Conservation (phyloP, 1,140 invertebrate species). For the Schlechtendalia chinensis region DNA sequence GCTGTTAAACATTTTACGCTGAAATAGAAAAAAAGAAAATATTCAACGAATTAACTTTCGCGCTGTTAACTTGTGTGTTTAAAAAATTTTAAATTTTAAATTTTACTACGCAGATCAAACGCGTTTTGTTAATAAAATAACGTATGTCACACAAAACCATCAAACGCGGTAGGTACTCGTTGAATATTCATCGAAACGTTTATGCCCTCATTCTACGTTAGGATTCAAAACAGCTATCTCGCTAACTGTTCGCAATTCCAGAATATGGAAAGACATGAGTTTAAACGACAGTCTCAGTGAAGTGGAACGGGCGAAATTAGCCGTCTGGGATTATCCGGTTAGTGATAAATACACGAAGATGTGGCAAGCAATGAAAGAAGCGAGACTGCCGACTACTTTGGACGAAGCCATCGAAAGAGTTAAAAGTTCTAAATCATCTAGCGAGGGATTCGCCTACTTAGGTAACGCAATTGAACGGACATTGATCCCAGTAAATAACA, state of each 20-base stretch:
- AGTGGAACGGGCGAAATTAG: conserved; percentile 85
- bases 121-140: too few species aligned
- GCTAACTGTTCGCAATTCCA: conserved; percentile 56
- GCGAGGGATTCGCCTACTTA: conserved; percentile 89
- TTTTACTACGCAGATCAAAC: too few species aligned
- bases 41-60: too few species aligned
- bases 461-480: conserved; percentile 60
- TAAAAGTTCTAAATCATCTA: conserved; percentile 68
- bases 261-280: conserved; percentile 97
- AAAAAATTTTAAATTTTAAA: too few species aligned
- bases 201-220: too few species aligned
- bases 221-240: too few species aligned
- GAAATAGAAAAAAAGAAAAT: too few species aligned
- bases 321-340: conserved; percentile 98
- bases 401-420: conserved; percentile 80
- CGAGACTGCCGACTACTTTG: conserved; percentile 71
- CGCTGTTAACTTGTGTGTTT: too few species aligned
- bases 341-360: conserved; percentile 98
- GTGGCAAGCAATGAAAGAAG: conserved; percentile 95
- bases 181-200: too few species aligned
- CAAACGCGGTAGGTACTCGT: too few species aligned
- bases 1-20: too few species aligned
- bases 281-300: conserved; percentile 87
- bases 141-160: too few species aligned
- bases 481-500: neutral